Base-by-base conservation (phyloP, 2,888 invertebrate genomes). In the Noctua janthe region DNA sequence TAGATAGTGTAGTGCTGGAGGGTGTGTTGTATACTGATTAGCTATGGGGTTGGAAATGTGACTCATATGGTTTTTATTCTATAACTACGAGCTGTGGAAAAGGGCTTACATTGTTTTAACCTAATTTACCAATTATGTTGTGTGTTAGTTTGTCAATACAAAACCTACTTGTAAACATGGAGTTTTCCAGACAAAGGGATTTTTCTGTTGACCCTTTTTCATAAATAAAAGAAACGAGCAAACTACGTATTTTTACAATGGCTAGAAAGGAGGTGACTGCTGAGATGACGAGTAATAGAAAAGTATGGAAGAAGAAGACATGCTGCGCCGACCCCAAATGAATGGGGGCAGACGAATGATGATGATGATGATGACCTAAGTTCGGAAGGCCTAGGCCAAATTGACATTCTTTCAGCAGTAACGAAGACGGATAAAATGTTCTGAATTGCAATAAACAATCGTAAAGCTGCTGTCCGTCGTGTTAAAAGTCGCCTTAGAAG, bases 1-100 rank as follows among this genome's bases (percentile, higher is more conserved):
- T 84, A 66, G 84, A 83, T 83, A 83, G 15, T 66, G 74, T 20
- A 35, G 29, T 66, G 62, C 0, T 20, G 3, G 59, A 67, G 84
- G 82, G 66, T 83, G 84, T 69, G 81, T 23, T 56, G 83, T 67
- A 49, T 77, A 78, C 43, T 82, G 79, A 79, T 73, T 64, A 83
- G 62, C 64, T n/a, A 56, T 43, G 74, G 80, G 84, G 84, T 62
- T 67, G 62, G 47, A 51, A 70, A 64, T 51, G 70, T 73, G 69
- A 81, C 56, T 83, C 79, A 79, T 64, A 17, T 64, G 69, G 56
- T 17, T 70, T 79, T 39, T 43, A 49, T 73, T 15, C 1, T 15
- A 20, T 39, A 43, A 64, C 23, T 54, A 23, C 39, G 6, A 4
- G 49, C 13, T 64, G 35, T 17, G 56, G 15, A 54, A n/a, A 11